Evolutionary conservation across 2,888 invertebrate species (phyloP).

Genomic region (Apoda limacodes): DNA sequence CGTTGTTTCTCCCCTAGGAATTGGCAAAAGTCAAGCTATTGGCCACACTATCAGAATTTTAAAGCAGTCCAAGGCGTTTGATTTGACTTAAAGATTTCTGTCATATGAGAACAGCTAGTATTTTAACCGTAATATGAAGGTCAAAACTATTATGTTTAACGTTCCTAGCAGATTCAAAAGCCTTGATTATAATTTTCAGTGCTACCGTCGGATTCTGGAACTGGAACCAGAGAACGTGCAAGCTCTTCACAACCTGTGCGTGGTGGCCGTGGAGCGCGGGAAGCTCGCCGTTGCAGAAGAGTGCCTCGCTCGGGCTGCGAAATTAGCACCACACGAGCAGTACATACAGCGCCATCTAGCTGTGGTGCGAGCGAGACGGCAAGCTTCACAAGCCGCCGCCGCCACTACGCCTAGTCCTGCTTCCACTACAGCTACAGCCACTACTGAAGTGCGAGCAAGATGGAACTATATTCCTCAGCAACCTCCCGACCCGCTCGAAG

Average conservation of each 20-base stretch:
- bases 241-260: constrained; percentile 95
- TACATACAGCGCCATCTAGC: constrained; percentile 91
- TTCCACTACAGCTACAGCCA: constrained; percentile 20
- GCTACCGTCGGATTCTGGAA: constrained; percentile 89
- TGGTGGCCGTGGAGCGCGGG: constrained; percentile 94
- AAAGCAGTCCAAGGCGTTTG: too few species aligned
- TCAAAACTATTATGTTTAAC: too few species aligned
- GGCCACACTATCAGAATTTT: too few species aligned
- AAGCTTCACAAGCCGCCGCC: constrained; percentile 22
- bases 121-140: too few species aligned
- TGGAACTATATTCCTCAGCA: constrained; percentile 67
- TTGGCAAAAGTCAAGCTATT: too few species aligned
- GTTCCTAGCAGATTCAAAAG: too few species aligned
- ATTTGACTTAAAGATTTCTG: too few species aligned
- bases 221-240: constrained; percentile 93
- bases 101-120: too few species aligned
- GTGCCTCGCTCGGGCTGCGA: constrained; percentile 84
- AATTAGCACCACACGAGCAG: constrained; percentile 88
- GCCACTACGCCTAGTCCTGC: constrained; percentile 20
- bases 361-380: constrained; percentile 80
- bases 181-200: too few species aligned
- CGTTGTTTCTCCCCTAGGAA: too few species aligned
- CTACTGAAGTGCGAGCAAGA: constrained; percentile 50
- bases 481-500: constrained; percentile 57
- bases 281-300: constrained; percentile 85